Evolutionary conservation across 1,140 invertebrate species (phyloP), one percentile per base, ranked within the genome.

Genomic region (Tachypleus tridentatus): DNA sequence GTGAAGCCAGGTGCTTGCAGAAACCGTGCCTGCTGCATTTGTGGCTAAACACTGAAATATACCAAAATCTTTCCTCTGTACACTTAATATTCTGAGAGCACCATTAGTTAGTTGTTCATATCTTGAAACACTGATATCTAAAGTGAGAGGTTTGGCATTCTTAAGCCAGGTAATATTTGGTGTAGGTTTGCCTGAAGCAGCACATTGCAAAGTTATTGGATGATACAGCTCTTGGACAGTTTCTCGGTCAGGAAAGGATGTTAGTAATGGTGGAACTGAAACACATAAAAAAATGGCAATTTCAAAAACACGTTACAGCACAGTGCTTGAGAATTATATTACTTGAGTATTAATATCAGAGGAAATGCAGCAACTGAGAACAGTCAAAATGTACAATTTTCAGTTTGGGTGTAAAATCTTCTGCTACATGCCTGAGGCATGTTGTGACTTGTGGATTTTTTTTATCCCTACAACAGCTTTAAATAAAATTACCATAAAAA

Each of bases 31-130:
- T 3, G 88, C 94, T 71, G 86, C 84, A 74, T 95, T 97, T 51
- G 78, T 80, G 0, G 91, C 93, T 68, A 96, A 85, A 76, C 96
- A 99, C 74, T 98, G 95, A 76, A 92, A 97, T 82, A 97, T 91
- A 56, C 93, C 95, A 66, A 88, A 86, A 78, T 98, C 92, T 67
- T 86, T 84, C 73, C 91, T 85, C 69, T 85, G 83, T 50, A 98
- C 78, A 73, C 86, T 86, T 72, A 85, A 87, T 70, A 98, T 91
- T 48, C 86, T 80, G 59, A 96, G 75, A 4, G 89, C 87, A 60
- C 90, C 87, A 76, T 93, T 88, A 67, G 88, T 83, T 71, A 86
- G 81, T 56, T 89, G 79, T 29, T 81, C 74, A 73, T 87, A 90
- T 69, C 85, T 61, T 29, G 29, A 29, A 54, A 59, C 60, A 8